Evolutionary conservation across 2,113 vertebrate species (phyloP), one percentile per base, ranked within the genome.

Genomic region (Sinocyclocheilus rhinocerous): DNA sequence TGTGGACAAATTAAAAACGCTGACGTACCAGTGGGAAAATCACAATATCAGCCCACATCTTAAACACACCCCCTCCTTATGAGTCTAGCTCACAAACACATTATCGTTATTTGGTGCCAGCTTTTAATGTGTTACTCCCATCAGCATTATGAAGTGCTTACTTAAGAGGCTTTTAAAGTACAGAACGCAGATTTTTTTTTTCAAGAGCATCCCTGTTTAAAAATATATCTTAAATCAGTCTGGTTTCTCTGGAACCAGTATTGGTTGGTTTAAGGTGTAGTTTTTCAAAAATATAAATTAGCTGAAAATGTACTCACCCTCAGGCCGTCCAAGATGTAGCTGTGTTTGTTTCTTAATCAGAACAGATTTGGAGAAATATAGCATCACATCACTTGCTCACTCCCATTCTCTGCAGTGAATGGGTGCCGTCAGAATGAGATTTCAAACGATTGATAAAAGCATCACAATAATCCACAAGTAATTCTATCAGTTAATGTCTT

Each of bases 21-120:
- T 42, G 42, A 42, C 42, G 7, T 42, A 42, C 8, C 42, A 42
- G 59, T 83, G 39, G 84, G 50, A 85, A 84, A 86, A 84, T 70
- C 70, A 81, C 81, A 88, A 36, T 86, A 55, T 89, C 89, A 76
- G 84, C 86, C 77, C 84, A 86, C 84, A 57, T 39, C 83, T 77
- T 67, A 52, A 81, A 50, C 65, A 22, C 55, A 76, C 79, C 12
- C 29, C 26, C 12, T 55, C n/a, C 73, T 82, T 52, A 70, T 87
- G 39, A 84, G 76, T 63, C 50, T 84, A 81, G 75, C 84, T 87
- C 81, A 80, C 24, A 81, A 86, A 78, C 50, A 52, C 81, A 79
- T 42, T 29, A 18, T 20, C 2, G 29, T 39, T 52, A 72, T 33
- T 36, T 83, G 39, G 18, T 76, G 55, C 36, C n/a, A 15, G 20